Evolutionary conservation across 1,140 invertebrate genomes (phyloP), one percentile per base, ranked within the genome.

Genomic region (Cherax quadricarinatus): DNA sequence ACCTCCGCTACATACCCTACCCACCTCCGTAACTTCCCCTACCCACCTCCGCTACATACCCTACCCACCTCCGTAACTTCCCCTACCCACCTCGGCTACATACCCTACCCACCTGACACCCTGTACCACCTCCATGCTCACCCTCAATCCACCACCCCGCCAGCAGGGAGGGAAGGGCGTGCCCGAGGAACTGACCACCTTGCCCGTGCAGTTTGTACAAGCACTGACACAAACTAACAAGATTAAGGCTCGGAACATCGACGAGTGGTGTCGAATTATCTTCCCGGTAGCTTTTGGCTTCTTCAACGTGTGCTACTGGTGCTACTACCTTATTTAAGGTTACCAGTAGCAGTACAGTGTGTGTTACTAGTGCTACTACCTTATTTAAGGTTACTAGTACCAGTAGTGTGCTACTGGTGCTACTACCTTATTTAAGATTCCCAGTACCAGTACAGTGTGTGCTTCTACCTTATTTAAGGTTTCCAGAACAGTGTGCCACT

Each of bases 281-380:
- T 86, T 86, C 62, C 84, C 84, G 24, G 24, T 70, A 21, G 41
- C 49, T 16, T 86, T 86, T 62, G 66, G 84, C 16, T 48, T 86
- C 84, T 86, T 86, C 60, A 86, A 86, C 48, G 66, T 86, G 60
- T 86, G 60, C 84, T 86, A 86, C 41, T 86, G 84, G 84, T 86
- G 84, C 41, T 86, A 86, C 62, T 86, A 86, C 30, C 66, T 86
- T 10, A 30, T 86, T 3, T 86, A 86, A 30, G 49, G 3, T 57
- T 5, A 1, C 30, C 30, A 41, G 53, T 30, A 41, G 0, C 30
- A 41, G 30, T 41, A 41, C 60, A 86, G 70, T n/a, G 66, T 86
- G 60, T 86, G 60, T 62, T 86, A 86, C 62, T 86, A 62, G 84
- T 86, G 84, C 41, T 86, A 86, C 62, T 86, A 86, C 30, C 66